Conservation (phyloP, 2,113 vertebrate genomes). For the Jaculus jaculus region DNA sequence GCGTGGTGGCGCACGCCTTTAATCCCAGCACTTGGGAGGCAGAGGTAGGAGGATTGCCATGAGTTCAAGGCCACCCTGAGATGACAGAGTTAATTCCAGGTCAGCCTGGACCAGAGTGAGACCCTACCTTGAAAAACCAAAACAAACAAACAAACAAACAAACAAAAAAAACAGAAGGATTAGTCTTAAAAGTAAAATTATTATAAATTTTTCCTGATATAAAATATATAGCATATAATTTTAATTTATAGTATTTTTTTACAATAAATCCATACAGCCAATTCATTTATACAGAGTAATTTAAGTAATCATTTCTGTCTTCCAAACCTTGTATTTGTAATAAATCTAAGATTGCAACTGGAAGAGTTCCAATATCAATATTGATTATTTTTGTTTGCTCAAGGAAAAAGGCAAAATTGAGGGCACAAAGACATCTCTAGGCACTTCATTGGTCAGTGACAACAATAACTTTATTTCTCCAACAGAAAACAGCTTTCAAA, state of each 20-base stretch:
- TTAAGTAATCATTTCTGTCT: background rate
- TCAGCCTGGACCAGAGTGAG: too few relatives aligned
- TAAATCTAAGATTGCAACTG: background rate
- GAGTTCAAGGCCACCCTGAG: too few relatives aligned
- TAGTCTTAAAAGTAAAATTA: background rate
- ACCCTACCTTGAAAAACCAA: too few relatives aligned
- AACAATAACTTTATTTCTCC: background rate
- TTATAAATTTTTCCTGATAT: background rate
- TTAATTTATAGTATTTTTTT: background rate
- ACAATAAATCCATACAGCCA: background rate
- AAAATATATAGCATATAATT: background rate
- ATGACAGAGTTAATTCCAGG: too few relatives aligned
- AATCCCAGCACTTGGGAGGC: too few relatives aligned
- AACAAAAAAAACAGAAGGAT: too few relatives aligned
- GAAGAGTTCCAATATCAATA: background rate
- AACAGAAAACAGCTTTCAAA: background rate
- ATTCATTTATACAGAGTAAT: background rate
- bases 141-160: too few relatives aligned
- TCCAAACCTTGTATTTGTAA: background rate
- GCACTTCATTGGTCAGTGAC: background rate
- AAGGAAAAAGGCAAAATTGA: background rate
- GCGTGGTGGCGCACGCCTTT: too few relatives aligned
- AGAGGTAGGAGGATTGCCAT: too few relatives aligned
- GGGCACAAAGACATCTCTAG: background rate
- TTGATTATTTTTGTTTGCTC: background rate